These are phyloP conservation scores for Felis catus DNA, from an alignment of 2,113 vertebrate genomes.

Conservation along the genomic window F.catus_Fca126_mat1.0 CM031418.1:102982501-102983000, in stretches of 20 bases:
- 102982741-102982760: too few relatives aligned
- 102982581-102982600: not conserved
- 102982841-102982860: too few relatives aligned
- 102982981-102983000: not conserved
- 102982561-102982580: not conserved
- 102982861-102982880: not conserved
- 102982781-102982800: not conserved
- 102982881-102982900: not conserved
- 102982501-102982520: not conserved
- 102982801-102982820: too few relatives aligned
- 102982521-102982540: not conserved
- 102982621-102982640: not conserved
- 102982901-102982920: not conserved
- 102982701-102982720: not conserved
- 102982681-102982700: not conserved
- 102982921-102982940: not conserved
- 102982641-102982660: not conserved
- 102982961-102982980: too few relatives aligned
- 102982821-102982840: too few relatives aligned
- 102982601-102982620: not conserved
- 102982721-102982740: too few relatives aligned
- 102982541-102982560: not conserved
- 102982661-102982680: not conserved
- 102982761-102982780: too few relatives aligned
- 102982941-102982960: not conserved